Base-by-base conservation (phyloP, 2,888 invertebrate genomes). In the Athalia circularis region DNA sequence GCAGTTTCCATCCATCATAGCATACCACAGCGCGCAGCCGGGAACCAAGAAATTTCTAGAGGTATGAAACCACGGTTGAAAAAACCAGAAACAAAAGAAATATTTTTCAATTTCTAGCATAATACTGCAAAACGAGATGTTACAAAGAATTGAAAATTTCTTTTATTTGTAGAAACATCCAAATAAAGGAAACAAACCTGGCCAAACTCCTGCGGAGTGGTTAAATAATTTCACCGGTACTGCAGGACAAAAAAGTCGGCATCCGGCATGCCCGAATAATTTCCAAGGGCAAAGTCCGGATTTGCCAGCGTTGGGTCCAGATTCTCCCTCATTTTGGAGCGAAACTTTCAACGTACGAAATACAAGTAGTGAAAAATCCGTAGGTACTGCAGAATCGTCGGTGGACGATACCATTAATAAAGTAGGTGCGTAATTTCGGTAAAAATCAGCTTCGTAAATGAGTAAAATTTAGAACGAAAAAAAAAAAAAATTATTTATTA, bases 21-120 rank as follows among this genome's bases (percentile, higher is more conserved):
- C 97, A 54, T 99, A 96, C 91, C 99, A 99, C 88, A 97, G 97
- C 92, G 96, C 98, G 47, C 98, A 98, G 90, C 98, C 98, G 1
- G 95, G 95, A 83, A 99, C 98, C 67, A 98, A 98, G 91, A 96
- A 97, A 88, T 97, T 97, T 91, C 92, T 99, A 77, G 98, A 98
- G 94, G 96, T 96, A 90, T 84, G 87, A 84, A 45, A 70, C 68
- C 45, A 29, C 29, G 29, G 29, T 29, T 29, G 29, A 29, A 29
- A 29, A 29, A 29, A 29, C 2, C 29, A 29, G 29, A 2, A 29
- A 29, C 8, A 13, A 8, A 6, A 11, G n/a, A 68, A 5, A 11
- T 52, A 13, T 52, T 43, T 8, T 29, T 5, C 52, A 72, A 72
- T 80, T 79, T 81, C 70, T 76, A 77, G 77, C 8, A 11, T 4